Percentiles rank a stretch among this genome's conserved stretches.
phyloP scores from a whole-genome alignment of 2,888 invertebrate species.

The Epinotia bilunana region DNA sequence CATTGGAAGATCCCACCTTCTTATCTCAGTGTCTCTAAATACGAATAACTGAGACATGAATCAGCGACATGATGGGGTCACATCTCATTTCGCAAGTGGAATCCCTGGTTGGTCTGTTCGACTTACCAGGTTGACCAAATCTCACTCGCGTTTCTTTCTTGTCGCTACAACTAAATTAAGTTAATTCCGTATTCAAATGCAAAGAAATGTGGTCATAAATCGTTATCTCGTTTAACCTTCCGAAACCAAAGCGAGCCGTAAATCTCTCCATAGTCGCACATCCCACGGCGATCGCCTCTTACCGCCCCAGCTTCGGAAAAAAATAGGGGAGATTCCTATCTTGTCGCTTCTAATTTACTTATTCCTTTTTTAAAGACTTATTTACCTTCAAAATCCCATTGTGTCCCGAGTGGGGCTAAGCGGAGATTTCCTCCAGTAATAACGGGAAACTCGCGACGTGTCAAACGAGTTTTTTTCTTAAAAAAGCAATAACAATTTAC shows the following conservation, averaged over 20 bases:
- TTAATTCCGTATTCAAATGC: conserved; percentile 59
- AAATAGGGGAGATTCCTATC: conserved; percentile 90
- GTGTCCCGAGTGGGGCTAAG: conserved; percentile 75
- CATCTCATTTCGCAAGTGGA: no score
- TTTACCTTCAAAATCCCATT: conserved; percentile 87
- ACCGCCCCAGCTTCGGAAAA: conserved; percentile 76
- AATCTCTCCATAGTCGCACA: conserved; percentile 62
- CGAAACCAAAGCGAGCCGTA: conserved; percentile 51
- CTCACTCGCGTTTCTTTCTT: background rate
- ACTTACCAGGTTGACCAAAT: background rate
- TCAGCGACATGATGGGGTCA: no score
- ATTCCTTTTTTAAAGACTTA: conserved; percentile 90
- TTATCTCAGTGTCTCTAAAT: no score
- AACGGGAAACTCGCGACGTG: conserved; percentile 78
- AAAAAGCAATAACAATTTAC: conserved; percentile 85
- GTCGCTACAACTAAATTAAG: conserved; percentile 23
- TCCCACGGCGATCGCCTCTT: conserved; percentile 80
- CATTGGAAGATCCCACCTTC: no score
- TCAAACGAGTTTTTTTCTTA: conserved; percentile 80
- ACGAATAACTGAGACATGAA: no score
- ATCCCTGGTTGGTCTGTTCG: no score
- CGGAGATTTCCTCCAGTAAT: conserved; percentile 69
- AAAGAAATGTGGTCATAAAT: conserved; percentile 59
- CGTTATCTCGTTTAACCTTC: conserved; percentile 54
- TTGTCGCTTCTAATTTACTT: conserved; percentile 92